phyloP scores from a whole-genome alignment of 2,797 vertebrate species.

The Tamandua tetradactyla region DNA sequence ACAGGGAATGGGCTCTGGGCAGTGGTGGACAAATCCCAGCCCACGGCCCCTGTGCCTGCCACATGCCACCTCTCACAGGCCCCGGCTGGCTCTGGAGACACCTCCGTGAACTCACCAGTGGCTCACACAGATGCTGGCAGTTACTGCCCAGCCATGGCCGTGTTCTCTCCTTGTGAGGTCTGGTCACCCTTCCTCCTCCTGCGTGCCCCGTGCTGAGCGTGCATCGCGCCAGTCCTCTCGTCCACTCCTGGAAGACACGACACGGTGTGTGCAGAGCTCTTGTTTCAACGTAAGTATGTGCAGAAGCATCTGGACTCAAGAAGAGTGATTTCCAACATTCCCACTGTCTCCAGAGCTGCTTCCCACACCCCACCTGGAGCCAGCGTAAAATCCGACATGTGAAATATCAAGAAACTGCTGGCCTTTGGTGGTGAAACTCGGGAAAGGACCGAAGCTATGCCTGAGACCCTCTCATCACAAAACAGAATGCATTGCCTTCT shows the following conservation, averaged over 20 bases:
- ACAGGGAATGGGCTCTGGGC: rapidly evolving
- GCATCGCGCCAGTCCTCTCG: rapidly evolving
- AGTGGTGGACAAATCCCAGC: not conserved
- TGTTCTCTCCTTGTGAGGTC: rapidly evolving
- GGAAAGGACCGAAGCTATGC: rapidly evolving
- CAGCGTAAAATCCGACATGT: rapidly evolving
- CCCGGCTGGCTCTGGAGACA: rapidly evolving
- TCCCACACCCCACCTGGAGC: not conserved
- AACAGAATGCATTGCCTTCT: not conserved
- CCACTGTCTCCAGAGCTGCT: not conserved
- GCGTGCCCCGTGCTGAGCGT: no score
- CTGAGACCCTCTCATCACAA: rapidly evolving
- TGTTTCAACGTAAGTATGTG: rapidly evolving
- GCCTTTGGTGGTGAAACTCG: rapidly evolving
- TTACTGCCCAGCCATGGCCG: rapidly evolving
- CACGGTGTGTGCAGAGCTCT: rapidly evolving
- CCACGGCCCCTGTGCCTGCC: rapidly evolving
- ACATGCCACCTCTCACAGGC: no score
- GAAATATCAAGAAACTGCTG: not conserved
- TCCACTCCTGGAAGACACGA: rapidly evolving
- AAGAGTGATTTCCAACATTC: rapidly evolving
- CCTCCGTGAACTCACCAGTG: not conserved
- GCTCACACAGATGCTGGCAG: rapidly evolving
- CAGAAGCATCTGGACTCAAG: rapidly evolving
- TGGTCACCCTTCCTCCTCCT: no score